Evolutionary conservation across 2,888 invertebrate species (phyloP).

Genomic region (Phasia obesa): DNA sequence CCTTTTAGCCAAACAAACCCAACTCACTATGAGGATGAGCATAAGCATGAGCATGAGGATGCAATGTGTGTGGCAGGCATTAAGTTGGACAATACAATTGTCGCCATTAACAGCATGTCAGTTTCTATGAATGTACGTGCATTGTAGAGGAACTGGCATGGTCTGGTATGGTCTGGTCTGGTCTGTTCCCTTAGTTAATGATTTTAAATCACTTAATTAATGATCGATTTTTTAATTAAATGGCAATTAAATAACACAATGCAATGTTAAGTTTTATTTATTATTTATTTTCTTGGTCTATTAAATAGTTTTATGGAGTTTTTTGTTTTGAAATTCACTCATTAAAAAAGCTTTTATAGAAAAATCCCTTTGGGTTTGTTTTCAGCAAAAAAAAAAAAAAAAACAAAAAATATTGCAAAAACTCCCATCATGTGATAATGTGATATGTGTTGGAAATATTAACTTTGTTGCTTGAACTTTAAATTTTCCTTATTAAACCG

Average conservation of each 20-base stretch:
- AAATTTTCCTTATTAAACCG: no score
- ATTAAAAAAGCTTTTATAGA: conserved; percentile 14
- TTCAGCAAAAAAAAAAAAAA: neutral
- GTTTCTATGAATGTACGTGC: conserved; percentile 10
- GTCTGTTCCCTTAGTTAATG: conserved; percentile 59
- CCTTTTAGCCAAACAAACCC: conserved; percentile 32
- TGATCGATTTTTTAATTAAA: conserved; percentile 65
- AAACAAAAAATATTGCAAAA: conserved; percentile 1
- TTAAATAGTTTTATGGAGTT: neutral
- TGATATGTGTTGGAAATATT: conserved; percentile 15
- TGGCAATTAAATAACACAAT: conserved; percentile 60
- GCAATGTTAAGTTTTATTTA: conserved; percentile 10
- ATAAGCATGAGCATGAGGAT: conserved; percentile 4
- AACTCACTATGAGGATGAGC: conserved; percentile 3
- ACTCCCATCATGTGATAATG: conserved; percentile 16
- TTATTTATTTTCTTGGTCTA: neutral
- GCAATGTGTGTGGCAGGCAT: conserved; percentile 49
- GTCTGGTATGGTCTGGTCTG: neutral
- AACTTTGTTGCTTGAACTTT: neutral
- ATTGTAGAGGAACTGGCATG: conserved; percentile 14
- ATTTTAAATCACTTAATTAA: conserved; percentile 70
- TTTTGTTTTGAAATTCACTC: neutral
- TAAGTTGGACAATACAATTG: conserved; percentile 30
- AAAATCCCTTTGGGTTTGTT: neutral
- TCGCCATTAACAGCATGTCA: conserved; percentile 18